These are phyloP conservation scores for Hemicentrotus pulcherrimus DNA, from an alignment of 35 echinoderm and acorn worm genomes.

Conservation along the genomic window DNA sequence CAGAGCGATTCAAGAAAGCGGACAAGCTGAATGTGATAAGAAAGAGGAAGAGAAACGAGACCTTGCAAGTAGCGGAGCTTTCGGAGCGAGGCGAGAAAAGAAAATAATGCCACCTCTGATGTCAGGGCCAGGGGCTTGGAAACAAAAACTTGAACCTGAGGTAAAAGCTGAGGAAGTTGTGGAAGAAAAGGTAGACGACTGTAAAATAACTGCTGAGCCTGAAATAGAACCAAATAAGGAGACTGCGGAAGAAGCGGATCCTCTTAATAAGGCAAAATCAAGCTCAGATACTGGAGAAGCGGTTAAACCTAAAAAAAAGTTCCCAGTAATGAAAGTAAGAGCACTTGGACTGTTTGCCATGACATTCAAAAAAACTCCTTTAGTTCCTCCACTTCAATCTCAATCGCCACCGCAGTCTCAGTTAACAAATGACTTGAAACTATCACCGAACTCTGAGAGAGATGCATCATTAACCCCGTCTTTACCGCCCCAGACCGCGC, in stretches of 20 bases:
- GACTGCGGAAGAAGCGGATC: neutral
- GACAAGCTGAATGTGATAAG: neutral
- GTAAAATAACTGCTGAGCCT: neutral
- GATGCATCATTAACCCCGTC: neutral
- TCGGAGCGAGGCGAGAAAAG: neutral
- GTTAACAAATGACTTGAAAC: neutral
- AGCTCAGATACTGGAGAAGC: neutral
- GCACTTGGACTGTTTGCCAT: slow-evolving; percentile 67
- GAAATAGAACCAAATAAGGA: neutral
- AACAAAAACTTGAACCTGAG: neutral
- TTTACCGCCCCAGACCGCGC: neutral
- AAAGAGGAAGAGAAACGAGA: slow-evolving; percentile 23
- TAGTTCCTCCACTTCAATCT: neutral
- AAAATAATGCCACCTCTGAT: neutral
- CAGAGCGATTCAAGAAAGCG: no score
- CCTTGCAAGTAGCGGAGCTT: neutral
- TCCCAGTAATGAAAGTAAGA: slow-evolving; percentile 63
- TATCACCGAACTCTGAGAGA: neutral
- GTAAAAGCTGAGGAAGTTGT: slow-evolving; percentile 20
- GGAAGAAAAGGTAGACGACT: neutral
- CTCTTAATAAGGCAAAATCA: neutral
- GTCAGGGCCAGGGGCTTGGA: slow-evolving; percentile 24
- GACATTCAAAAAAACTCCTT: slow-evolving; percentile 14
- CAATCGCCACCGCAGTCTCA: neutral
- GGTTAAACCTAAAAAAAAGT: slow-evolving; percentile 39